These are phyloP conservation scores for Dromius quadrimaculatus DNA, from an alignment of 2,888 invertebrate species.

Conservation along the genomic window DNA sequence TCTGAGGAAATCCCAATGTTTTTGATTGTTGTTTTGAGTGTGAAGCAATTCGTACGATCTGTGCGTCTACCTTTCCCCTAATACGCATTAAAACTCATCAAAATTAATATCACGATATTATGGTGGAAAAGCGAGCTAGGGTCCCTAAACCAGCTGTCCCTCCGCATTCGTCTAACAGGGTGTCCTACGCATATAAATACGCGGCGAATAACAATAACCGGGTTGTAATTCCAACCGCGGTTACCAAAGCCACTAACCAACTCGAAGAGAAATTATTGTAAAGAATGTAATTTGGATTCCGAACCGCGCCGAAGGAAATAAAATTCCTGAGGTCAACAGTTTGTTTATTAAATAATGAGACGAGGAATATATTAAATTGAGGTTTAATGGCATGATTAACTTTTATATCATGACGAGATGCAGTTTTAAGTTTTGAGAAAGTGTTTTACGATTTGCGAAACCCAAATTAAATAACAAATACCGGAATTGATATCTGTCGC, in stretches of 20 bases:
- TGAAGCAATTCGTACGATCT: constrained; percentile 23
- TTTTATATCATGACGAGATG: too few species aligned
- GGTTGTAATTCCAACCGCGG: constrained; percentile 9
- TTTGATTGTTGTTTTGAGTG: neutral
- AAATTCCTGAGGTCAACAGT: constrained; percentile 29
- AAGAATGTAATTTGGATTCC: constrained; percentile 37
- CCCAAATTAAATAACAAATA: too few species aligned
- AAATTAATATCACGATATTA: constrained; percentile 50
- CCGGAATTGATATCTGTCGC: too few species aligned
- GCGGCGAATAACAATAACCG: constrained; percentile 48
- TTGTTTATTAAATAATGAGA: constrained; percentile 36
- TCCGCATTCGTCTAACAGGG: too few species aligned
- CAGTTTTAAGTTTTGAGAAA: too few species aligned
- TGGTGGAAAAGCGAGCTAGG: constrained; percentile 39
- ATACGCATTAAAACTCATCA: constrained; percentile 49
- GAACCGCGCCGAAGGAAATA: neutral
- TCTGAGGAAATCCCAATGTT: too few species aligned
- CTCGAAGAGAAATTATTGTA: constrained; percentile 4
- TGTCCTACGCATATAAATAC: constrained; percentile 43
- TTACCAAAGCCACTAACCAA: too few species aligned
- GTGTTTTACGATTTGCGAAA: too few species aligned
- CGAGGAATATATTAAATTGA: constrained; percentile 9
- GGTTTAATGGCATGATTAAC: constrained; percentile 13
- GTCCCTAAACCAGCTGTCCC: constrained; percentile 6
- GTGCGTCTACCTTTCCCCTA: constrained; percentile 49